Base-by-base conservation (phyloP, 2,113 vertebrate genomes). In the Verasper variegatus region DNA sequence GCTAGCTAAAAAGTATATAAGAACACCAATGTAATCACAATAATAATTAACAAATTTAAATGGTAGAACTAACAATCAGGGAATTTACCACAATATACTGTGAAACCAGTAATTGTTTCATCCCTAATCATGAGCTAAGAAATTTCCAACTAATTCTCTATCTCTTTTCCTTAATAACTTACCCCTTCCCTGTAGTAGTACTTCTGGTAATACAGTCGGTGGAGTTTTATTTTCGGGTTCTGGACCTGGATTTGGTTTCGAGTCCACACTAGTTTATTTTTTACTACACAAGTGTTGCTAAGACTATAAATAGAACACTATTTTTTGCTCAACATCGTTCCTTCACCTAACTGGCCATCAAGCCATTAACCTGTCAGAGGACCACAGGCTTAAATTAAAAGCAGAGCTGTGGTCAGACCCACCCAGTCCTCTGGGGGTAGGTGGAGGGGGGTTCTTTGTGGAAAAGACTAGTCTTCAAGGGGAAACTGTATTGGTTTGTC, bases 301-400 rank as follows among this genome's bases (percentile, higher is more conserved):
- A 45, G 18, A 21, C 35, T 63, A 69, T 72, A 42, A 71, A 57
- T 52, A 71, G 51, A 47, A 63, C 26, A 27, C 54, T 51, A 51
- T 59, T 14, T 52, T 45, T 60, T 55, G 51, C 67, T 57, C 49
- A 61, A 70, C 47, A 40, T 63, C 10, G 8, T 23, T 7, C 9
- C 18, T 23, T 21, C 20, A 37, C 10, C n/a, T 37, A 59, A 60
- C 5, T 17, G 14, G 24, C 3, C 15, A 52, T 23, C n/a, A 3
- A 8, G 17, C 6, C 47, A 67, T 72, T 51, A 61, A 62, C 21
- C 47, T 54, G 37, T 35, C 26, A 51, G 40, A 27, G 11, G 7
- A 11, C 49, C n/a, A 58, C 27, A 24, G 31, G 63, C 15, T 57
- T 55, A 27, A 74, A 62, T 65, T 60, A 69, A 66, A 47, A 52